Conservation (phyloP, 2,797 vertebrate species). For the Labroides dimidiatus region DNA sequence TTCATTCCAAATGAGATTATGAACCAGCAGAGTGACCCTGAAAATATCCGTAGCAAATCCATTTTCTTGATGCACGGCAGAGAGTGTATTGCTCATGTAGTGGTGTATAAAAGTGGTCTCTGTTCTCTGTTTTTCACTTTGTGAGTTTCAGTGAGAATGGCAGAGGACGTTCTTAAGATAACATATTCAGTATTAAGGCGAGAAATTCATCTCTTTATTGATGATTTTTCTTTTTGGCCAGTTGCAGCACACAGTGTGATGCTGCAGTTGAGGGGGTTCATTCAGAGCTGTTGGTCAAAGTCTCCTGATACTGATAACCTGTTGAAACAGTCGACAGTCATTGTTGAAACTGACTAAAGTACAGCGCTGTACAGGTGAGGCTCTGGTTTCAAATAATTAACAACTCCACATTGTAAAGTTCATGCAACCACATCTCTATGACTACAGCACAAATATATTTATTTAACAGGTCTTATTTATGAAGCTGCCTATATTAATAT, state of each 20-base stretch:
- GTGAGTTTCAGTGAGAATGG: constrained; percentile 19
- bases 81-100: constrained; percentile 43
- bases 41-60: constrained; percentile 76
- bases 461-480: background rate
- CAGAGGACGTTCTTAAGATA: constrained; percentile 19
- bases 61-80: constrained; percentile 58
- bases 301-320: constrained; percentile 44
- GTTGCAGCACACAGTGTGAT: constrained; percentile 32
- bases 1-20: constrained; percentile 81
- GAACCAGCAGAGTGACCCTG: constrained; percentile 76
- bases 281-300: constrained; percentile 9
- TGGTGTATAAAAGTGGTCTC: constrained; percentile 5
- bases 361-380: constrained; percentile 14
- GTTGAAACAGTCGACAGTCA: constrained; percentile 48
- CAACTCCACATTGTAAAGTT: background rate
- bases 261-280: constrained; percentile 20
- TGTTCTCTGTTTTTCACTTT: constrained; percentile 17
- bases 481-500: background rate
- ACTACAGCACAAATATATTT: too few relatives aligned
- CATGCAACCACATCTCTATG: background rate
- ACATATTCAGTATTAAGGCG: constrained; percentile 22
- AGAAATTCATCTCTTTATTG: constrained; percentile 1
- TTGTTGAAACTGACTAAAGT: constrained; percentile 35
- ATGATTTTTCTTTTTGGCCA: constrained; percentile 13
- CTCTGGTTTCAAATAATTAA: constrained; percentile 30